Conservation (phyloP, 2,888 invertebrate species). For the Polyommatus icarus region DNA sequence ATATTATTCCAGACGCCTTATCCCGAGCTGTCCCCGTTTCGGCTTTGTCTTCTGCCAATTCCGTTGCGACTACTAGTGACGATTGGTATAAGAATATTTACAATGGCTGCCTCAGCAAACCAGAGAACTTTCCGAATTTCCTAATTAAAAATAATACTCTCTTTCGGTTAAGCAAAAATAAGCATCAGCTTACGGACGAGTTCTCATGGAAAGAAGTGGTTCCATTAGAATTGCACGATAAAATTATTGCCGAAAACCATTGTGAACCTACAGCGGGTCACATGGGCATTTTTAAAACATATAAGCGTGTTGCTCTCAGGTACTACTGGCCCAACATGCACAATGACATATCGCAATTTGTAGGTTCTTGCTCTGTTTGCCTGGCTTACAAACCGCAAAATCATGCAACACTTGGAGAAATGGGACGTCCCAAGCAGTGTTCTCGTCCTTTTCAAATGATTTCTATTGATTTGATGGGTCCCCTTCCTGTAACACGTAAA, state of each 20-base stretch:
- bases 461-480: slow-evolving; percentile 38
- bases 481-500: slow-evolving; percentile 35
- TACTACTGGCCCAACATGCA: slow-evolving; percentile 42
- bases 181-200: background rate
- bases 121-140: background rate
- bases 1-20: slow-evolving; percentile 42
- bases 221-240: background rate
- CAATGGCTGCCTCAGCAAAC: background rate
- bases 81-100: background rate
- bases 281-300: slow-evolving; percentile 44
- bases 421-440: slow-evolving; percentile 40
- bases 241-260: background rate
- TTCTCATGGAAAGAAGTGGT: background rate
- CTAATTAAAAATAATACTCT: background rate
- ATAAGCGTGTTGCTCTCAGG: slow-evolving; percentile 37
- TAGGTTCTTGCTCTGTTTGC: slow-evolving; percentile 33
- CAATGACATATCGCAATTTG: slow-evolving; percentile 39
- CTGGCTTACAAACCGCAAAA: slow-evolving; percentile 32
- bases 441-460: slow-evolving; percentile 40
- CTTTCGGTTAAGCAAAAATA: background rate
- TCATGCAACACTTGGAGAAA: slow-evolving; percentile 36
- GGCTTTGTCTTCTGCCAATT: background rate
- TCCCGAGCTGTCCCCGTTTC: slow-evolving; percentile 35
- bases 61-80: background rate
- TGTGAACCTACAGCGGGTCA: slow-evolving; percentile 40